Evolutionary conservation across 2,888 invertebrate species (phyloP).

Genomic region (Leptothorax acervorum): DNA sequence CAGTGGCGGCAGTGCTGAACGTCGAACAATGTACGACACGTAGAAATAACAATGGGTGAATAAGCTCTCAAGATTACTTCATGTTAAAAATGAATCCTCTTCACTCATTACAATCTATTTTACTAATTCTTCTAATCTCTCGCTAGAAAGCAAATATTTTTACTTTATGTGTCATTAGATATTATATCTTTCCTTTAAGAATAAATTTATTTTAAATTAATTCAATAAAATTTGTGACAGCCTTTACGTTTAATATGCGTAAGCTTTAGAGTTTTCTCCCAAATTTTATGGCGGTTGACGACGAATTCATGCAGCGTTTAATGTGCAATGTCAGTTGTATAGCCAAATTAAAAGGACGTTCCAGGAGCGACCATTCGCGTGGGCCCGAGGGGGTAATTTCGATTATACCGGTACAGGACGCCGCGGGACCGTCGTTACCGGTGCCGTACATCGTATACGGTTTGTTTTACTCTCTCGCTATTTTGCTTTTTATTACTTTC

Average conservation of each 20-base stretch:
- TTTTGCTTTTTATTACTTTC: conserved; percentile 74
- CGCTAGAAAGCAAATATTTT: not conserved
- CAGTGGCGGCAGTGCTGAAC: not conserved
- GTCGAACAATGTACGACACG: not conserved
- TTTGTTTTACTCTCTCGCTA: conserved; percentile 70
- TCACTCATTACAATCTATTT: not conserved
- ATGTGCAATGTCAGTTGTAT: not conserved
- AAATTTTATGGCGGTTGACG: not conserved
- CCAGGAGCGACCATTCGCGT: conserved; percentile 11
- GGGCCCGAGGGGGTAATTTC: conserved; percentile 59
- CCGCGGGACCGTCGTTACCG: conserved; percentile 65
- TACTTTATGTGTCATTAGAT: not conserved
- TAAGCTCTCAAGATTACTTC: not conserved
- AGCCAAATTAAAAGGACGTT: conserved; percentile 29
- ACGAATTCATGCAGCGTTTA: not conserved
- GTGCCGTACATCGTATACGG: conserved; percentile 49
- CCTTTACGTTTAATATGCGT: not conserved
- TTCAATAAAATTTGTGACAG: not conserved
- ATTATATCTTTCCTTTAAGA: not conserved
- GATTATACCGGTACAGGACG: conserved; percentile 60
- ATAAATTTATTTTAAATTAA: not conserved
- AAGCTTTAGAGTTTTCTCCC: not conserved
- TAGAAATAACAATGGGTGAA: not conserved
- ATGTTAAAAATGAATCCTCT: not conserved
- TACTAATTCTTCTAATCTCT: not conserved